phyloP scores from a whole-genome alignment of 2,888 invertebrate species.

The Coecobrya sp. region DNA sequence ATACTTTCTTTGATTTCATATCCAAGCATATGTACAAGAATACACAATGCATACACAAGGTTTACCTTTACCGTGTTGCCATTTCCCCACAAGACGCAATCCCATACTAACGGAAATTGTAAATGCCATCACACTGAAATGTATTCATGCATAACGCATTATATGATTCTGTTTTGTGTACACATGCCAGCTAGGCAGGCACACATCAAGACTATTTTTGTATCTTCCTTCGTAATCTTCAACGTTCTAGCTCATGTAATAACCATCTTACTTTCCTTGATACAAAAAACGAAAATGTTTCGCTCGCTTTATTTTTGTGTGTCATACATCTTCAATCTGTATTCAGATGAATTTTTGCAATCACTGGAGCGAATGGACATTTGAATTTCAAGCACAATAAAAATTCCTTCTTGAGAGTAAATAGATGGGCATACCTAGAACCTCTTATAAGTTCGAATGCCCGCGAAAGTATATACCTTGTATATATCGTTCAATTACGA shows the following conservation, averaged over 20 bases:
- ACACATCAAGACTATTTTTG: neutral
- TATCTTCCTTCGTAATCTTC: neutral
- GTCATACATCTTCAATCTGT: constrained; percentile 18
- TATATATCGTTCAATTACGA: no score
- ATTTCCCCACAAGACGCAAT: constrained; percentile 29
- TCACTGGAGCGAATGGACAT: constrained; percentile 63
- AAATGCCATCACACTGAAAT: constrained; percentile 30
- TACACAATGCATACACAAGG: no score
- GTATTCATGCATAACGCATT: constrained; percentile 64
- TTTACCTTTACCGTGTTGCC: neutral
- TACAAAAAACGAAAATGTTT: neutral
- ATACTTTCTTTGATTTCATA: neutral
- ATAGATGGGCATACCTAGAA: no score
- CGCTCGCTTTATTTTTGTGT: constrained; percentile 7
- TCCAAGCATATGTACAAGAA: neutral
- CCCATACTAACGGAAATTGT: constrained; percentile 57
- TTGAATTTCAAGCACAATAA: constrained; percentile 54
- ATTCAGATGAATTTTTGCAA: constrained; percentile 52
- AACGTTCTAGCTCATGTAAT: neutral
- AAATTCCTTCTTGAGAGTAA: neutral
- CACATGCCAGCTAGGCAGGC: neutral
- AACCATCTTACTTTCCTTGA: neutral
- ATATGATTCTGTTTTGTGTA: constrained; percentile 4
- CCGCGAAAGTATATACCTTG: no score
- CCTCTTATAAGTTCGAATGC: no score